Evolutionary conservation across 2,797 vertebrate species (phyloP).

Genomic region (Pangasius djambal): DNA sequence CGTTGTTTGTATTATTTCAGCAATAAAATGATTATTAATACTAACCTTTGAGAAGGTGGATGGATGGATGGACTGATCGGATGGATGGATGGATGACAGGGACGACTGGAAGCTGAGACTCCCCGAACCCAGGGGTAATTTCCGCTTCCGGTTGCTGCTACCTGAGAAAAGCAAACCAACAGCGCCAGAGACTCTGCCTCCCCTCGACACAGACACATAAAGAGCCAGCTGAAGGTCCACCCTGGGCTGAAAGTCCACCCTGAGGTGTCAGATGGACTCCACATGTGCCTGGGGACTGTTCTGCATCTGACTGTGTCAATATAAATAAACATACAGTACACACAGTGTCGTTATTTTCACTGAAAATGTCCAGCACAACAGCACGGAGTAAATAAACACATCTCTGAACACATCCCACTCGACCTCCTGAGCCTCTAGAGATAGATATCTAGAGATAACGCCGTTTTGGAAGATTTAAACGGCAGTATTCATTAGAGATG

Average conservation of each 20-base stretch:
- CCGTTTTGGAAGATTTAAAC: background rate
- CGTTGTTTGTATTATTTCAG: background rate
- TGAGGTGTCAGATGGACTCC: background rate
- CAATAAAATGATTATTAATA: background rate
- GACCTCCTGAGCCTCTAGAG: background rate
- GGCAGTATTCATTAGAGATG: background rate
- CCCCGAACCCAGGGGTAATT: conserved; percentile 43
- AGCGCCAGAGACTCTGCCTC: background rate
- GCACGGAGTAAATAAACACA: background rate
- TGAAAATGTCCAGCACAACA: background rate
- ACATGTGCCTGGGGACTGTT: background rate
- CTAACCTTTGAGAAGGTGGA: conserved; percentile 46
- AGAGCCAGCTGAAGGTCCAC: background rate
- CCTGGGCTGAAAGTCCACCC: background rate
- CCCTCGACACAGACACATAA: background rate
- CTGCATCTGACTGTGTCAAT: background rate
- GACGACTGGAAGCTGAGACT: conserved; percentile 34
- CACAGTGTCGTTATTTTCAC: background rate
- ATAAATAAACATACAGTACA: background rate
- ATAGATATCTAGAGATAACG: too few relatives aligned
- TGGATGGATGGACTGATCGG: background rate
- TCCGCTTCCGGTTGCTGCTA: conserved; percentile 59
- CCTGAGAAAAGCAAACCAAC: conserved; percentile 41
- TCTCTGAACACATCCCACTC: background rate
- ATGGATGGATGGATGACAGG: background rate